phyloP scores from a whole-genome alignment of 1,140 invertebrate genomes.

The Leguminivora glycinivorella region DNA sequence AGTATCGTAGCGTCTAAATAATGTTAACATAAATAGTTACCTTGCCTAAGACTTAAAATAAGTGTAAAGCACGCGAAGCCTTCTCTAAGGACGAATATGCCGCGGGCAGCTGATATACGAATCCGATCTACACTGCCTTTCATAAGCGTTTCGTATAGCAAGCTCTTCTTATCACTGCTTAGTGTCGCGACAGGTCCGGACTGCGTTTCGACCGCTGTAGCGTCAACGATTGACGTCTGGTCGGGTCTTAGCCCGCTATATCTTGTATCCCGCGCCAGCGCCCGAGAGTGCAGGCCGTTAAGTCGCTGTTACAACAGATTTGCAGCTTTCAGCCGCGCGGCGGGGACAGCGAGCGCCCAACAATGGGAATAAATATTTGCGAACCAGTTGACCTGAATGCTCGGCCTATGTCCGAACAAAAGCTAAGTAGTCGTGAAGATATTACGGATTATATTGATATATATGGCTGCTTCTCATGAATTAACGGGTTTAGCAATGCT shows the following conservation, averaged over 20 bases:
- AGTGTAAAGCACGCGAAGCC: no score
- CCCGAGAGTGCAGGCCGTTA: conserved; percentile 52
- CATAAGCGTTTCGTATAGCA: no score
- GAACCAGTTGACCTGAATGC: conserved; percentile 17
- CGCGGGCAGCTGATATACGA: no score
- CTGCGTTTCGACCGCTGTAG: no score
- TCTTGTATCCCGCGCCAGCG: conserved; percentile 40
- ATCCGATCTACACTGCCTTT: no score
- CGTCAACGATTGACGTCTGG: no score
- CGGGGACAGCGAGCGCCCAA: conserved; percentile 35
- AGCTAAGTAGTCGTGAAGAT: conserved; percentile 1
- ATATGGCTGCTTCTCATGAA: neutral
- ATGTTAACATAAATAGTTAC: no score
- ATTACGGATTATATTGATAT: neutral
- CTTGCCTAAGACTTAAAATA: no score
- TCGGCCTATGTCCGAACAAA: conserved; percentile 13
- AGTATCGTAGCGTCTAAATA: no score
- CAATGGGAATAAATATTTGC: conserved; percentile 29
- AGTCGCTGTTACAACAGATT: conserved; percentile 72
- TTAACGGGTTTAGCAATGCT: neutral
- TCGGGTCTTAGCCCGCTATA: neutral
- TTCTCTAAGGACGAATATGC: no score
- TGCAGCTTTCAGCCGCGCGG: conserved; percentile 53
- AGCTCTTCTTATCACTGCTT: no score
- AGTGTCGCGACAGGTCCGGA: no score